Base-by-base conservation (phyloP, 35 echinoderm and acorn worm species). In the Chiridota heheva region DNA sequence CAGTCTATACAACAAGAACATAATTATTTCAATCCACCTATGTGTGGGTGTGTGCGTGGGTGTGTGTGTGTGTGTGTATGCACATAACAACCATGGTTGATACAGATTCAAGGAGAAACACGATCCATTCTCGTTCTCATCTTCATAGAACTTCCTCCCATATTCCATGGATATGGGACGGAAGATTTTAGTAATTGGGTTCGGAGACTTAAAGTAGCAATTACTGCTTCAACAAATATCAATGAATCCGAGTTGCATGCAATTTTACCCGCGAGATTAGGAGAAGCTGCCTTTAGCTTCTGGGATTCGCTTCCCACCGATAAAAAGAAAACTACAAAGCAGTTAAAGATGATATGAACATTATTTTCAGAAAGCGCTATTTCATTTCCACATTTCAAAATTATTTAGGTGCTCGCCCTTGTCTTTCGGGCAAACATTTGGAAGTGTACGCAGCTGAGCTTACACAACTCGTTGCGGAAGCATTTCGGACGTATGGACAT, bases 401-500 rank as follows among this genome's bases (percentile, higher is more conserved):
- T 2, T 79, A 33, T n/a, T 27, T 61, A 24, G 40, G 25, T 22
- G 2, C 75, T 4, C n/a, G 56, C 2, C 56, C 51, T 2, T 17
- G 56, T 37, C 5, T 37, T 37, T 20, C 42, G 4, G 47, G 47
- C 0, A 36, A 79, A 41, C 35, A 49, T 8, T 18, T 79, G 24
- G 37, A 79, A 43, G 75, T 79, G 7, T 79, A 78, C 39, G 36
- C 41, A 32, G 55, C 53, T 4, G 75, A 79, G 25, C 22, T 79
- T 13, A 26, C 58, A 12, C 20, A 35, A 36, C 26, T 79, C 10
- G 55, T 79, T 32, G 37, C 37, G n/a, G 75, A 79, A 41, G 56
- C 37, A 7, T 79, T 79, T 28, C 75, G 51, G 0, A 79, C 5
- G 16, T 79, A 62, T 61, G 75, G 47, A 4, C 1, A 1, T 2